Conservation (phyloP, 2,797 vertebrate genomes). For the Pangasius krempfi region DNA sequence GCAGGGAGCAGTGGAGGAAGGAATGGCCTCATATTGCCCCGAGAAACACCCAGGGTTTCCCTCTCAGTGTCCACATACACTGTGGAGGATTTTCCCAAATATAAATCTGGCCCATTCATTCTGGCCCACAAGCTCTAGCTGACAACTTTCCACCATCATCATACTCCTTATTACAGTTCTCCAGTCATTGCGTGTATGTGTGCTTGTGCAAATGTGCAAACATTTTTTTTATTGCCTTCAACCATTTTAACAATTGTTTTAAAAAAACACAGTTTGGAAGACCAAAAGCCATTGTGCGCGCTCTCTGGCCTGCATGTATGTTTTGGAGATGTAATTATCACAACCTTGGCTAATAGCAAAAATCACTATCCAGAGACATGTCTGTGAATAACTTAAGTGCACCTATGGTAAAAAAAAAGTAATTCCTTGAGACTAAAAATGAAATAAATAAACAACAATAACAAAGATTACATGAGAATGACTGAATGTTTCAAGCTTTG, state of each 20-base stretch:
- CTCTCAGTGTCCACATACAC: constrained; percentile 52
- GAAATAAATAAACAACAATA: not conserved
- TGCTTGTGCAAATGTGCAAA: constrained; percentile 15
- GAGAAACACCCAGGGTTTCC: constrained; percentile 54
- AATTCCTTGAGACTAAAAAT: not conserved
- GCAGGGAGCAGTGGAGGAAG: constrained; percentile 22
- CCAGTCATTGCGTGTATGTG: constrained; percentile 18
- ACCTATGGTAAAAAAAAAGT: not conserved
- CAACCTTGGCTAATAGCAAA: constrained; percentile 8
- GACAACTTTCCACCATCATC: constrained; percentile 50
- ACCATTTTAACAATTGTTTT: constrained; percentile 48
- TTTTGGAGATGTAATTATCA: constrained; percentile 25
- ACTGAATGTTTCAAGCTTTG: not conserved
- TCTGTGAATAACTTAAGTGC: not conserved
- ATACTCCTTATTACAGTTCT: constrained; percentile 54
- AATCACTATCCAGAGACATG: not conserved
- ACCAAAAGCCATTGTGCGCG: constrained; percentile 31
- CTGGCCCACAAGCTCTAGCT: constrained; percentile 48
- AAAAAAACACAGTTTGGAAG: constrained; percentile 29
- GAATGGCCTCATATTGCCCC: constrained; percentile 57
- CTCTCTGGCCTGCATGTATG: not conserved
- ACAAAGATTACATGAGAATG: not conserved
- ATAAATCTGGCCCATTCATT: constrained; percentile 59
- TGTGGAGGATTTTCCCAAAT: constrained; percentile 58
- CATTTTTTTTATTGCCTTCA: constrained; percentile 46